Conservation (phyloP, 23 tunicate species). For the Phallusia fumigata region DNA sequence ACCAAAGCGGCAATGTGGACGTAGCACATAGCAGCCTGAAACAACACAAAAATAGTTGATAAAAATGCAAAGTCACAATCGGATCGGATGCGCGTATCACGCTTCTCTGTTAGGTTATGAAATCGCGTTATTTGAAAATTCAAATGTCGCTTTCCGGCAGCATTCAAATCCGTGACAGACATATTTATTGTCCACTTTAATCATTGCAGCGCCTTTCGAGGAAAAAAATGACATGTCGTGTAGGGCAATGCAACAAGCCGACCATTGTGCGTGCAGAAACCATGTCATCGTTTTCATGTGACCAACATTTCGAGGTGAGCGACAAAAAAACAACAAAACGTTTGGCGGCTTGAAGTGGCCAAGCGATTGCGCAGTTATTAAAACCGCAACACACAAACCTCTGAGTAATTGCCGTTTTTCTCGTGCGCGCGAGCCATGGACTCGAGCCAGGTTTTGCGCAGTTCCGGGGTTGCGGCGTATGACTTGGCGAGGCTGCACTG, state of each 20-base stretch:
- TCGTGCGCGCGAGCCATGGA: slow-evolving; percentile 91
- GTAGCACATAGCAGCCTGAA: slow-evolving; percentile 99
- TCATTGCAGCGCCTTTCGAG: background rate
- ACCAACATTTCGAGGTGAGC: background rate
- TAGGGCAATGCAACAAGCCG: background rate
- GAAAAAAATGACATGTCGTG: background rate
- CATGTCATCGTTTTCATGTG: background rate
- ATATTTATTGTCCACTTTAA: background rate
- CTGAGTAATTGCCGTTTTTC: slow-evolving; percentile 66
- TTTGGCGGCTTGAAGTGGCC: background rate
- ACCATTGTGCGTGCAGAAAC: too few species aligned
- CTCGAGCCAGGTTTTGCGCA: slow-evolving; percentile 98
- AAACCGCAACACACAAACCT: slow-evolving; percentile 35
- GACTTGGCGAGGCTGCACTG: slow-evolving; percentile 96
- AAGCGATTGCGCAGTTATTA: background rate
- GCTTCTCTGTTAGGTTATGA: background rate
- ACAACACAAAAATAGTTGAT: background rate
- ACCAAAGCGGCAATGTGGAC: slow-evolving; percentile 96
- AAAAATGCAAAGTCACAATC: background rate
- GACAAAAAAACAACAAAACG: background rate
- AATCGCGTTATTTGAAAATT: background rate
- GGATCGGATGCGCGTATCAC: background rate
- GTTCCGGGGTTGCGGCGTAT: slow-evolving; percentile 92
- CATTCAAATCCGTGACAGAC: background rate
- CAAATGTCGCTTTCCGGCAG: background rate